Evolutionary conservation across 2,113 vertebrate genomes (phyloP), one percentile per base, ranked within the genome.

Genomic region (Cottus gobio): DNA sequence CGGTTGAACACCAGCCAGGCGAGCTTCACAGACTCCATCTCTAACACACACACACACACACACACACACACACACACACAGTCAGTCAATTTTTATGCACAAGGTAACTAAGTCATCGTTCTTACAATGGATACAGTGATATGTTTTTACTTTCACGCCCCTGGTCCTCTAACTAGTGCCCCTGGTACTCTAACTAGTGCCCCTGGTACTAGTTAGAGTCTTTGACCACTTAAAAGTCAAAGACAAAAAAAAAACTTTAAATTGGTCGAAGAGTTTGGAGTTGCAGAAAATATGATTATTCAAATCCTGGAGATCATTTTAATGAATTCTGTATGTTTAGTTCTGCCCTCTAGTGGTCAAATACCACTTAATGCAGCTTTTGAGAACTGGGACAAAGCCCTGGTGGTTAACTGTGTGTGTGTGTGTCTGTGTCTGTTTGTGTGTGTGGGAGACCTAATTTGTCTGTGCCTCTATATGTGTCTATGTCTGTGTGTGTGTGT

Each of bases 21-120:
- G 80, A 99, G 70, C 90, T 96, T 98, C 90, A 97, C 95, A 0
- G 97, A 95, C 74, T 99, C 96, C 1, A 99, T 95, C 94, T 98
- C 98, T 99, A 90, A 66, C 39, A 22, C 64, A 65, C 24, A 65
- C 62, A 62, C 60, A 62, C 30, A 31, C 57, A 58, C 56, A 30
- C 56, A 58, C 56, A 30, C 56, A 58, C 56, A 58, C 56, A 58
- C 11, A 58, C 56, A 58, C 26, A 58, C 56, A 54, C 50, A 42
- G 54, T 52, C 54, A 76, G 15, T 50, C 36, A 31, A 4, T 31
- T 31, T 2, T 28, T 22, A 39, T 61, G 3, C 16, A 20, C 12
- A 39, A 22, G 8, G 5, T 62, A 34, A 26, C 11, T 50, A 7
- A 26, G 30, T 44, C 37, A 13, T 57, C 50, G 34, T 5, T 34